These are phyloP conservation scores for Peribatodes rhomboidaria DNA, from an alignment of 2,888 invertebrate genomes.

Conservation along the genomic window DNA sequence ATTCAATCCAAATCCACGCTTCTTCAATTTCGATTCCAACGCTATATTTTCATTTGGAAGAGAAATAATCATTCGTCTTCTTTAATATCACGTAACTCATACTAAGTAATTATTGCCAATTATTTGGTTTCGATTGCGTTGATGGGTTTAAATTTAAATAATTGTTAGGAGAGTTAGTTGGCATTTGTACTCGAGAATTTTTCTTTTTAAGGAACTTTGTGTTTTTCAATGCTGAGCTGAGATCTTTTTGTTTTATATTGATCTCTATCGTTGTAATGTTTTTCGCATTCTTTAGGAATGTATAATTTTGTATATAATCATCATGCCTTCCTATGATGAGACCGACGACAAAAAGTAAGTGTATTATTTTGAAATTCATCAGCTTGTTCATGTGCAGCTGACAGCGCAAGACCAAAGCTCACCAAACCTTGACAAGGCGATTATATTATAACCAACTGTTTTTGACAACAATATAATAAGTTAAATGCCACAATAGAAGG, in stretches of 20 bases:
- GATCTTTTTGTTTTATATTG: background rate
- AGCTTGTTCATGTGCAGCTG: constrained; percentile 4
- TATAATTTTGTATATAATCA: background rate
- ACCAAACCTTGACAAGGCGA: no score
- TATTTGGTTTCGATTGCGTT: constrained; percentile 17
- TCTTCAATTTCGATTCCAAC: constrained; percentile 42
- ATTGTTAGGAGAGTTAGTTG: constrained; percentile 17
- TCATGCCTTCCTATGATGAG: background rate
- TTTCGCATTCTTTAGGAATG: no score
- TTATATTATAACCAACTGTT: no score
- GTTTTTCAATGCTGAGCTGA: background rate
- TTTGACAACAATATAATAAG: no score
- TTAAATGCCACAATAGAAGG: no score
- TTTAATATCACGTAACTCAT: constrained; percentile 21
- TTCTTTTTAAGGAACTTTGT: background rate
- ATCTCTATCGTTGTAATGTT: background rate
- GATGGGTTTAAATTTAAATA: constrained; percentile 2
- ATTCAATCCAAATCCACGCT: constrained; percentile 29
- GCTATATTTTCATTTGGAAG: constrained; percentile 26
- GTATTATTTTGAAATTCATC: background rate
- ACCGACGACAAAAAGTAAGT: background rate
- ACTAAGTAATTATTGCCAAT: constrained; percentile 36
- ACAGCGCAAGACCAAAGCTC: background rate
- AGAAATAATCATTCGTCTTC: constrained; percentile 25
- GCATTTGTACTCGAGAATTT: background rate